A percentile compares a stretch with the other conserved stretches of the same genome.
Conservation (phyloP, 1,140 invertebrate species). For the Drosophila sp. region DNA sequence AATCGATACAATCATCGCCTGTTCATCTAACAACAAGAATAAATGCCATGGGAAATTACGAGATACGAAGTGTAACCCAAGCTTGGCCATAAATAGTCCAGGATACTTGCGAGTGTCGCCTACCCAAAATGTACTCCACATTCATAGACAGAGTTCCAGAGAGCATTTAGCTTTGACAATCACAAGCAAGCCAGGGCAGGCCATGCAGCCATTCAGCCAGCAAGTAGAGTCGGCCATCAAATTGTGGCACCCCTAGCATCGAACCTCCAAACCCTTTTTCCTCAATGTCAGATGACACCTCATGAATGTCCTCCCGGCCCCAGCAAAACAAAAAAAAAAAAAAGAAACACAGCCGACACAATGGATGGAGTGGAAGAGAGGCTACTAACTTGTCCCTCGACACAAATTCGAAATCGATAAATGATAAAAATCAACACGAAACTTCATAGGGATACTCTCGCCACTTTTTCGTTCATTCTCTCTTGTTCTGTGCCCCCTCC, state of each 20-base stretch:
- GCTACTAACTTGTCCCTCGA: slow-evolving; percentile 80
- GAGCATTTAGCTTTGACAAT: slow-evolving; percentile 72
- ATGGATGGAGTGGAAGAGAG: slow-evolving; percentile 26
- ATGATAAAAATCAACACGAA: slow-evolving; percentile 82
- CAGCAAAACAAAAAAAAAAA: slow-evolving; percentile 9
- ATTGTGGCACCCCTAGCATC: slow-evolving; percentile 30
- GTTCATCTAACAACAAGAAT: slow-evolving; percentile 7
- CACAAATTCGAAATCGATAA: slow-evolving; percentile 83
- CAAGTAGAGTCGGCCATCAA: slow-evolving; percentile 63
- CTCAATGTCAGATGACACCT: slow-evolving; percentile 65
- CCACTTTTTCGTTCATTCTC: slow-evolving; percentile 8
- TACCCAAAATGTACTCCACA: slow-evolving; percentile 66
- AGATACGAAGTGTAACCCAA: slow-evolving; percentile 25
- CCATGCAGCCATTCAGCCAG: slow-evolving; percentile 33
- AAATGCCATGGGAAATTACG: slow-evolving; percentile 36
- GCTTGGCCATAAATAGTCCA: slow-evolving; percentile 61
- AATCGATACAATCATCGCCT: slow-evolving; percentile 1
- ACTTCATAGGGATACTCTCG: slow-evolving; percentile 68
- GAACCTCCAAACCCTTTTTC: slow-evolving; percentile 11
- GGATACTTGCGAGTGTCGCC: slow-evolving; percentile 15
- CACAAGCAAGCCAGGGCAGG: slow-evolving; percentile 37
- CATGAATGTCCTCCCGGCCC: slow-evolving; percentile 59
- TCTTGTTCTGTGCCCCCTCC: neutral
- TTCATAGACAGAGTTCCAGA: slow-evolving; percentile 32
- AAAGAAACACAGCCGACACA: slow-evolving; percentile 3